These are phyloP conservation scores for Phalacrocorax aristotelis DNA, from an alignment of 2,113 vertebrate genomes.

Conservation along the genomic window DNA sequence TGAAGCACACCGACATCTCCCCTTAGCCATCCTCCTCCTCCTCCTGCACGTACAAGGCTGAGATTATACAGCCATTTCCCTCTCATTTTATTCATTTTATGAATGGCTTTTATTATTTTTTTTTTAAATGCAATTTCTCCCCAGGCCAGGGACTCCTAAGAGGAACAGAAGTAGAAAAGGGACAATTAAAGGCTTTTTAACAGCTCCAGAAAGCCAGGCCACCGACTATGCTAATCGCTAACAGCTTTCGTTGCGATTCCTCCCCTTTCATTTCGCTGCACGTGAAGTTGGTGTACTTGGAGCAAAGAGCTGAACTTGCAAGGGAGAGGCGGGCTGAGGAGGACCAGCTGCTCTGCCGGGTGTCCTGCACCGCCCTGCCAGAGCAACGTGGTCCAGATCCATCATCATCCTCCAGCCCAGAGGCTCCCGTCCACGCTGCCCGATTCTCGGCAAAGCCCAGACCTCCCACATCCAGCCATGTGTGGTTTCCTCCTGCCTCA, in stretches of 20 bases:
- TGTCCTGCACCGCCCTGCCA: not conserved
- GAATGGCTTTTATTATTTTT: not conserved
- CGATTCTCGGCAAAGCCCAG: not conserved
- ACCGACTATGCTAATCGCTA: not conserved
- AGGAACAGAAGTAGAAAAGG: not conserved
- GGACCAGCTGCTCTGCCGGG: not conserved
- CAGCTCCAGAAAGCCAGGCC: not conserved
- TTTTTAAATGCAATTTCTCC: not conserved
- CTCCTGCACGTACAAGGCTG: not conserved
- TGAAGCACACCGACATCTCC: not conserved
- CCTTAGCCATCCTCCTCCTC: not conserved
- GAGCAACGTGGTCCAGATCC: not conserved
- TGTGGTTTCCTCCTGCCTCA: not conserved
- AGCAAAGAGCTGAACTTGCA: not conserved
- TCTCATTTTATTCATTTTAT: not conserved
- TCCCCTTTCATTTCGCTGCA: not conserved
- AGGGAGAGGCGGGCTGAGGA: not conserved
- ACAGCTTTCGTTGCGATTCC: not conserved
- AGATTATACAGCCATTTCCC: not conserved
- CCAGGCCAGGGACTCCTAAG: not conserved
- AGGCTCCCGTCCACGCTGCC: rapidly evolving
- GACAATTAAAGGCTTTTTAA: slow-evolving; percentile 7
- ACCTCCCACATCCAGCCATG: not conserved
- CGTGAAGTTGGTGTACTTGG: not conserved
- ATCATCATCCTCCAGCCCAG: not conserved